Evolutionary conservation across 53 echinoderm and acorn worm species (phyloP), one percentile per base, ranked within the genome.

Genomic region (Apostichopus leukothele): DNA sequence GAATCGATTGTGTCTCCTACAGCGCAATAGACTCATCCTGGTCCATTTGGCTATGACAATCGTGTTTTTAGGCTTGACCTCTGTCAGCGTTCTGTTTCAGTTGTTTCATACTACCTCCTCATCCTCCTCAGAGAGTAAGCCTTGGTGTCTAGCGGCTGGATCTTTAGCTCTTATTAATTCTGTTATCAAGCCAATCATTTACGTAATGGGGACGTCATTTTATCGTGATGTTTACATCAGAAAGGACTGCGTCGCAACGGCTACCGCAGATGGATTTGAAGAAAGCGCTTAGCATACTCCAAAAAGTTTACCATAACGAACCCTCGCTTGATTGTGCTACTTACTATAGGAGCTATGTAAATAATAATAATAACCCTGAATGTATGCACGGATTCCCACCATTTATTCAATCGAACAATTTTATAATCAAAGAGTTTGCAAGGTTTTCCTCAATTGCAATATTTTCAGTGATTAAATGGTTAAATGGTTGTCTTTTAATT

Each of bases 41-140:
- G 85, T 85, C 14, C 85, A 85, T 39, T 60, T 85, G 6, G 27
- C 85, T 4, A 85, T 85, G 85, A 85, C 85, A 60, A 60, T 85
- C 1, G 67, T 67, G 11, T 85, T 85, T 50, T 20, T 85, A 50
- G 85, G 27, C 21, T 51, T 85, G 10, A 14, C 53, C 7, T 54
- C 55, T 3, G 21, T 16, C 1, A 55, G 55, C 2, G 81, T 81
- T 10, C 23, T 81, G 16, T 59, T 55, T 21, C 55, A 50, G 21
- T 21, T 54, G 1, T 81, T 81, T 81, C n/a, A 79, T 8, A 52
- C 20, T 9, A 50, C 9, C 4, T 5, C 5, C 1, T 7, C 14
- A 26, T 13, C 39, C 9, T 6, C 25, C 7, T 8, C 27, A 5
- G 77, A 39, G 52, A 9, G 12, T 9, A 16, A 7, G 63, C 14